Evolutionary conservation across 2,797 vertebrate genomes (phyloP).

Genomic region (Periophthalmus magnuspinnatus): DNA sequence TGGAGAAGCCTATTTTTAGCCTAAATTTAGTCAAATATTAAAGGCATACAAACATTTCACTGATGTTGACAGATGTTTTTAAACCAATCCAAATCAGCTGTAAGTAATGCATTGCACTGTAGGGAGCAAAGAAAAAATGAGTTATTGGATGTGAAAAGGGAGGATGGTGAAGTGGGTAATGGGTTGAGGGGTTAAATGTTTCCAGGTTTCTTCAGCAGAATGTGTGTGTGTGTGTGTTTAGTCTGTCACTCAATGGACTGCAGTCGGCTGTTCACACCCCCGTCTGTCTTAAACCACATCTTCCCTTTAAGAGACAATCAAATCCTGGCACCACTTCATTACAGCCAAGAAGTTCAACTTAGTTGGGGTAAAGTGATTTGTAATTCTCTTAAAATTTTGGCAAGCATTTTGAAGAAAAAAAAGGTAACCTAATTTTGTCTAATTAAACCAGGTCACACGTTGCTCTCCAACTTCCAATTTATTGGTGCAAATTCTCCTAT

Average conservation of each 20-base stretch:
- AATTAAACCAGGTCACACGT: constrained; percentile 13
- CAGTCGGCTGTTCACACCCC: constrained; percentile 59
- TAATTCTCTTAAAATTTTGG: constrained; percentile 5
- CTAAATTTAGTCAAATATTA: neutral
- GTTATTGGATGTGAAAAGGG: constrained; percentile 1
- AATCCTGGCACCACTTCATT: constrained; percentile 26
- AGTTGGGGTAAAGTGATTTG: constrained; percentile 13
- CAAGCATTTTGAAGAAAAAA: neutral
- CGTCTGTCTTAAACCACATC: constrained; percentile 32
- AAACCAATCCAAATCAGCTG: neutral
- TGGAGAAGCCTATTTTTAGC: neutral
- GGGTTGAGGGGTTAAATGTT: constrained; percentile 60
- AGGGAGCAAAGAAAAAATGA: neutral
- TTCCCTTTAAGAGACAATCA: constrained; percentile 27
- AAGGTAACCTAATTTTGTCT: constrained; percentile 12
- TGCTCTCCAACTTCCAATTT: neutral
- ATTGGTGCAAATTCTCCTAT: neutral
- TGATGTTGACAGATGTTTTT: neutral
- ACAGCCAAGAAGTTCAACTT: constrained; percentile 32
- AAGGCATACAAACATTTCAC: neutral
- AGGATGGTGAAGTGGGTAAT: constrained; percentile 32
- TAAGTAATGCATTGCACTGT: neutral
- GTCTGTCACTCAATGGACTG: constrained; percentile 51
- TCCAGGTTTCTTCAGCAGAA: constrained; percentile 52
- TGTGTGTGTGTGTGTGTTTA: constrained; percentile 34